A percentile compares a stretch with the other conserved stretches of the same genome.
These are phyloP conservation scores for Momotus momota DNA, from an alignment of 2,797 vertebrate species.

Conservation along the genomic window DNA sequence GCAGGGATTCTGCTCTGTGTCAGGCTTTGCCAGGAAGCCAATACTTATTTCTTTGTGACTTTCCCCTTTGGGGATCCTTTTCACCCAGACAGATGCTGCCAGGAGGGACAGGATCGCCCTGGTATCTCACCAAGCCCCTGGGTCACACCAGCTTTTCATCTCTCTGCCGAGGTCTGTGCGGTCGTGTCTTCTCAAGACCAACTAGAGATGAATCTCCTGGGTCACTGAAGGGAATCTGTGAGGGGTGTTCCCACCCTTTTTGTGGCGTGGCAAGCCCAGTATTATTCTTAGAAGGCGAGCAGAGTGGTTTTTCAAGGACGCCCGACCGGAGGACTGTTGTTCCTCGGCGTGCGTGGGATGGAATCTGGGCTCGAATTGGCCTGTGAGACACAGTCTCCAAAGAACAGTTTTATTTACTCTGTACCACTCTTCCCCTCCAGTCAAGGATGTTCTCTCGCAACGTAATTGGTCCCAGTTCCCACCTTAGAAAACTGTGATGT, in stretches of 20 bases:
- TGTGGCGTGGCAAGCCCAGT: conserved; percentile 11
- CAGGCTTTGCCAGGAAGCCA: background rate
- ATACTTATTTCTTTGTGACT: background rate
- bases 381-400: conserved; percentile 25
- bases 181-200: background rate
- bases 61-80: background rate
- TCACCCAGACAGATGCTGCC: background rate
- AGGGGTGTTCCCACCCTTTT: background rate
- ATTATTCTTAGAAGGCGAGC: conserved; percentile 48
- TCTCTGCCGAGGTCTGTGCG: background rate
- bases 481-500: conserved; percentile 39
- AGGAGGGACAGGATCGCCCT: background rate
- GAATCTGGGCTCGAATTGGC: conserved; percentile 13
- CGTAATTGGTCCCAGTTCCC: conserved; percentile 60
- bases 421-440: conserved; percentile 44
- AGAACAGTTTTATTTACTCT: conserved; percentile 50
- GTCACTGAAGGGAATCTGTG: background rate
- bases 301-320: conserved; percentile 27
- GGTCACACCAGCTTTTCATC: background rate
- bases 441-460: conserved; percentile 60
- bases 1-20: background rate
- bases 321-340: conserved; percentile 15
- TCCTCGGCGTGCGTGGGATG: conserved; percentile 20
- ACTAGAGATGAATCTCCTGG: fast-evolving
- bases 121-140: background rate